These are phyloP conservation scores for Palythoa grandiflora DNA, from an alignment of 92 coral and sea anemone genomes.

Conservation along the genomic window DNA sequence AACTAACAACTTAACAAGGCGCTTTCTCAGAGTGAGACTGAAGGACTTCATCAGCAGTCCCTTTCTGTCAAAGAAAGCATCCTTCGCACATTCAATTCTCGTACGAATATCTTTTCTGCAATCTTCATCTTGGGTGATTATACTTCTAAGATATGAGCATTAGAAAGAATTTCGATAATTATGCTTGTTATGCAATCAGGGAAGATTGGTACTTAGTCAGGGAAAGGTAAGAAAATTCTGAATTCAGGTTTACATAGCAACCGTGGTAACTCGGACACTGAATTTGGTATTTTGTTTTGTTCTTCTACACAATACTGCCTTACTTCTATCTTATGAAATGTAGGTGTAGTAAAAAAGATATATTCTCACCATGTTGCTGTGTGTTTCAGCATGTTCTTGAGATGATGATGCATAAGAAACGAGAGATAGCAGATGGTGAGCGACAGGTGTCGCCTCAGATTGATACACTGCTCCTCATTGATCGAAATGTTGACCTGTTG, in stretches of 20 bases:
- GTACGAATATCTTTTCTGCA: neutral
- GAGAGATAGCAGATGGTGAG: slow-evolving; percentile 90
- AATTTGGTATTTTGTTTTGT: too few relatives aligned
- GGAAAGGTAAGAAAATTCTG: too few relatives aligned
- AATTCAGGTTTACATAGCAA: too few relatives aligned
- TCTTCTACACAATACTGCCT: too few relatives aligned
- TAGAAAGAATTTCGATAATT: too few relatives aligned
- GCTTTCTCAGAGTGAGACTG: slow-evolving; percentile 27
- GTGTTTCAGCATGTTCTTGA: slow-evolving; percentile 82
- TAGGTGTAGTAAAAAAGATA: too few relatives aligned
- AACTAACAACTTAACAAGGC: slow-evolving; percentile 12
- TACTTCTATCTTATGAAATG: too few relatives aligned
- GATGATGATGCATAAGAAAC: slow-evolving; percentile 94
- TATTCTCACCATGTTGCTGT: neutral
- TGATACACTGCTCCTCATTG: slow-evolving; percentile 86
- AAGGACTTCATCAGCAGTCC: slow-evolving; percentile 12
- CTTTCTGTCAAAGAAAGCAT: slow-evolving; percentile 15
- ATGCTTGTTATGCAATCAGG: too few relatives aligned
- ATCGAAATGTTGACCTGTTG: slow-evolving; percentile 87
- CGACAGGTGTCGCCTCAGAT: slow-evolving; percentile 93
- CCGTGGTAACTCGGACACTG: too few relatives aligned
- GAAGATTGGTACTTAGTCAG: too few relatives aligned
- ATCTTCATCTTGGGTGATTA: neutral
- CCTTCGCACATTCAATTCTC: neutral
- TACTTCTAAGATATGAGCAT: neutral